phyloP scores from a whole-genome alignment of 1,140 invertebrate species.

The Paraescarpia echinospica region DNA sequence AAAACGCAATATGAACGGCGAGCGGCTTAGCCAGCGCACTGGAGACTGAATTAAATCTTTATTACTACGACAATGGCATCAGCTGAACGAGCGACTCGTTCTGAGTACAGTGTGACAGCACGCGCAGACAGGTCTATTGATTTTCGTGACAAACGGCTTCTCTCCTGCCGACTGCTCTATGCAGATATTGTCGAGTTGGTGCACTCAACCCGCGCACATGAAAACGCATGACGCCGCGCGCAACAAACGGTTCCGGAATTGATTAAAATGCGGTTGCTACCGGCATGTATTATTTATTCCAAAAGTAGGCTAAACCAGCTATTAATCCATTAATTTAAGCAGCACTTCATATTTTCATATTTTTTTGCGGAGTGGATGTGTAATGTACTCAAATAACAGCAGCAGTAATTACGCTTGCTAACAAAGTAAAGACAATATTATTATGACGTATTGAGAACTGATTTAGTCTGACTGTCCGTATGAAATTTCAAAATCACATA shows the following conservation, averaged over 20 bases:
- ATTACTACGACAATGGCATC: neutral
- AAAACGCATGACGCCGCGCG: neutral
- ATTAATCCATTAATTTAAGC: neutral
- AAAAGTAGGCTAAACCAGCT: neutral
- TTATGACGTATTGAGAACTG: no score
- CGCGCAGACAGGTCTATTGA: neutral
- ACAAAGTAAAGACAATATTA: no score
- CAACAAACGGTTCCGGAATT: neutral
- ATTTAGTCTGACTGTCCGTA: no score
- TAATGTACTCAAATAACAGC: neutral
- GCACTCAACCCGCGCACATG: neutral
- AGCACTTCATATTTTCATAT: neutral
- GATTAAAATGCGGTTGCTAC: neutral
- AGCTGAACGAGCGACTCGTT: neutral
- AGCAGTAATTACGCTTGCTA: no score
- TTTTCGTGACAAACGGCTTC: neutral
- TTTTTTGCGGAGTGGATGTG: neutral
- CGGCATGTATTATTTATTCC: no score
- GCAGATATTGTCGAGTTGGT: neutral
- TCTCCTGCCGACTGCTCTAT: neutral
- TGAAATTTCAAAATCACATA: no score
- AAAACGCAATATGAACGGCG: neutral
- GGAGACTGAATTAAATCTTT: constrained; percentile 6
- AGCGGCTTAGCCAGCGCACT: neutral
- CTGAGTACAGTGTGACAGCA: neutral